Base-by-base conservation (phyloP, 1,140 invertebrate genomes). In the Yoshiicerus persimilis region DNA sequence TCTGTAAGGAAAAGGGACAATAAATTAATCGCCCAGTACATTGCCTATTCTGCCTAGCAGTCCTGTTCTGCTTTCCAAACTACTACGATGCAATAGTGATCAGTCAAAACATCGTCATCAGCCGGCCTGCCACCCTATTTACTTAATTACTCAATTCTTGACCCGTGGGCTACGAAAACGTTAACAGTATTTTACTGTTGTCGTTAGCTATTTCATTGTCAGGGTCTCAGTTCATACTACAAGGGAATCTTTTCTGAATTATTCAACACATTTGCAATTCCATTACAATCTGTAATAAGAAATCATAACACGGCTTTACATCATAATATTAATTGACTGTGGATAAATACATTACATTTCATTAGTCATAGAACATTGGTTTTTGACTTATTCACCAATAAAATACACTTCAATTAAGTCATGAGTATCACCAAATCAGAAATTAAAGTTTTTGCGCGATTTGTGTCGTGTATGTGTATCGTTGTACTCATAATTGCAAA, bases 1-100 rank as follows among this genome's bases (percentile, higher is more conserved):
- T 88, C 88, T 88, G 36, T 41, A 86, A 86, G 13, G 75, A 80
- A 80, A 80, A 80, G 27, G 75, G 75, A 80, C 75, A 80, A 80
- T 80, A 34, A 34, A 80, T 80, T 80, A 80, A 80, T 80, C 32
- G 66, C 66, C 66, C 30, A 70, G 30, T 70, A 30, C 25, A 70
- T 70, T 70, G 30, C 66, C 13, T 70, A 25, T 47, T 70, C 30
- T 27, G 16, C 25, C 27, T 11, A 25, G 6, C 23, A n/a, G 64
- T 47, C n/a, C 13, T 47, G 41, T 47, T 20, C 5, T 20, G 41
- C 5, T 56, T 56, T 56, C 3, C 47, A n/a, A 56, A n/a, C 47
- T 6, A 56, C 47, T 56, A 56, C n/a, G n/a, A 56, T 56, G n/a
- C n/a, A n/a, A 56, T n/a, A 56, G 16, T 47, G 47, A 16, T 16